Evolutionary conservation across 2,888 invertebrate species (phyloP).

Genomic region (Harmothoe impar): DNA sequence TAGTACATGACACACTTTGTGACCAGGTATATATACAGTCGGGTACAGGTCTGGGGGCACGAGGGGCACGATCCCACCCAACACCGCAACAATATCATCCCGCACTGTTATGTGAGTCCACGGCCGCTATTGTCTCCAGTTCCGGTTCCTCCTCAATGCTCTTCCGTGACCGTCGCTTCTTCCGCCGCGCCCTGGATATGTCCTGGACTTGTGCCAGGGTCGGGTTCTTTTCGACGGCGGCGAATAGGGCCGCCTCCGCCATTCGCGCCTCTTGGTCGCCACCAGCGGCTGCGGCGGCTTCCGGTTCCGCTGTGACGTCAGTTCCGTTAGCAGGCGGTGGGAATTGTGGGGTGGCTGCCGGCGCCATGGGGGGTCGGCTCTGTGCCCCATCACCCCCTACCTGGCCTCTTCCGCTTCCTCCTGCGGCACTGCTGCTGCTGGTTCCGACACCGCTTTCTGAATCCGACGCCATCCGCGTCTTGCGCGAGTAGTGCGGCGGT

Average conservation of each 20-base stretch:
- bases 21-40: neutral
- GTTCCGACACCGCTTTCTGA: neutral
- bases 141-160: conserved; percentile 64
- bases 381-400: neutral
- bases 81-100: neutral
- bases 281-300: neutral
- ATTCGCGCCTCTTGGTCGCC: neutral
- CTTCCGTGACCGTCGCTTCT: conserved; percentile 53
- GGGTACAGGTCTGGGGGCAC: too few relatives aligned
- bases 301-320: neutral
- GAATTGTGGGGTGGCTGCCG: neutral
- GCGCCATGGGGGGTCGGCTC: neutral
- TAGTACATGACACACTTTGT: neutral
- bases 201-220: conserved; percentile 50
- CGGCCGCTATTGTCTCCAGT: conserved; percentile 36
- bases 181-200: conserved; percentile 48
- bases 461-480: neutral
- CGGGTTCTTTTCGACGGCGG: conserved; percentile 49
- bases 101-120: conserved; percentile 7
- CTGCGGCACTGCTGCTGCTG: neutral
- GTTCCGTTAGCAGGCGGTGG: neutral
- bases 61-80: too few relatives aligned
- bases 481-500: neutral
- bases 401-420: neutral
- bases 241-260: conserved; percentile 1